A percentile compares a stretch with the other conserved stretches of the same genome.
Evolutionary conservation across 1,140 invertebrate species (phyloP).

Genomic region (Venustaconcha ellipsiformis): DNA sequence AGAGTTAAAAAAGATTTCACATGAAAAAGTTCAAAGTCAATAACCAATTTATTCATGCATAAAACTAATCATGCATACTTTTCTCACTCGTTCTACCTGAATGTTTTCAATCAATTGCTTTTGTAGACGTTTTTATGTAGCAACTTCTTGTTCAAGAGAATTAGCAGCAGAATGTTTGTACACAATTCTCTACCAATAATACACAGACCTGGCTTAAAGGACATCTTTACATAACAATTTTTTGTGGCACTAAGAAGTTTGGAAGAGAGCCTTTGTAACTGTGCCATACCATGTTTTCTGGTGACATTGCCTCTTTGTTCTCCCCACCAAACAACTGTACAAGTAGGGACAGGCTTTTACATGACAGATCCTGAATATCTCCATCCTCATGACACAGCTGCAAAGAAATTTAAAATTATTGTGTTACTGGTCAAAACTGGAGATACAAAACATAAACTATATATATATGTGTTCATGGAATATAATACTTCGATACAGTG

Average conservation of each 20-base stretch:
- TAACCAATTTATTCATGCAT: too few species aligned
- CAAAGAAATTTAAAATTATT: slow-evolving; percentile 13
- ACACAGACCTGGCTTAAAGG: not conserved
- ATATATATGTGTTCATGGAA: not conserved
- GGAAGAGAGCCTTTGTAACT: slow-evolving; percentile 1
- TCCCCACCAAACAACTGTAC: slow-evolving; percentile 69
- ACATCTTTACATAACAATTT: too few species aligned
- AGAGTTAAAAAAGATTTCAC: too few species aligned
- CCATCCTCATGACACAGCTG: slow-evolving; percentile 66
- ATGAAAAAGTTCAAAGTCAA: too few species aligned
- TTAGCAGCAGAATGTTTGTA: not conserved
- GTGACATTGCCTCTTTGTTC: slow-evolving; percentile 58
- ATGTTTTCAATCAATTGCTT: not conserved
- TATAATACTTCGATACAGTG: not conserved
- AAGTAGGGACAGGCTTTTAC: slow-evolving; percentile 64
- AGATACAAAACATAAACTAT: not conserved
- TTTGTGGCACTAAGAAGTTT: not conserved
- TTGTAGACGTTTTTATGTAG: not conserved
- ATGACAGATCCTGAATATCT: slow-evolving; percentile 63
- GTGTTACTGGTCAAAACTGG: not conserved
- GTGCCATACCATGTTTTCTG: slow-evolving; percentile 60
- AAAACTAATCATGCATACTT: not conserved
- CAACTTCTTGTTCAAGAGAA: not conserved
- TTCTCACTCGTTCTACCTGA: not conserved
- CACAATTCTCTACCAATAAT: not conserved